phyloP scores from a whole-genome alignment of 2,797 vertebrate species.

The Bufotes viridis region DNA sequence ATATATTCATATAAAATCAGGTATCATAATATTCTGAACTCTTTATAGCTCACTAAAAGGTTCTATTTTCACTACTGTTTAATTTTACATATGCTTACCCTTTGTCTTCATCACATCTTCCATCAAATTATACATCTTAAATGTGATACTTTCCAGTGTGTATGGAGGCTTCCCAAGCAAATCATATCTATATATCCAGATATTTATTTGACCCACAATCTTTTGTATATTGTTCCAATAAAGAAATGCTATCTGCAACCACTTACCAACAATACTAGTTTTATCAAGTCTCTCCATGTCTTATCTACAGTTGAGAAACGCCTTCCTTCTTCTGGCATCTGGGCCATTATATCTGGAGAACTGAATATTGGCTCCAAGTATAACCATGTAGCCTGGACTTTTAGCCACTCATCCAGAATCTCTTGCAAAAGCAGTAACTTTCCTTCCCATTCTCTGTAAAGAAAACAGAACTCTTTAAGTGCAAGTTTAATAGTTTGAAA shows the following conservation, averaged over 20 bases:
- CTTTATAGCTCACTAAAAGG: not conserved
- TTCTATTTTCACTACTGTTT: not conserved
- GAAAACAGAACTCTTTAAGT: not conserved
- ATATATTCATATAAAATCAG: not conserved
- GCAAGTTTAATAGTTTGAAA: not conserved
- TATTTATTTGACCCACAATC: not conserved
- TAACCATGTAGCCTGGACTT: conserved; percentile 88
- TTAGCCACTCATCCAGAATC: conserved; percentile 88
- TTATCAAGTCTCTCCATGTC: conserved; percentile 85
- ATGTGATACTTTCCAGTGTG: not conserved
- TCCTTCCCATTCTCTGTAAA: conserved; percentile 82
- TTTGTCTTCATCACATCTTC: not conserved
- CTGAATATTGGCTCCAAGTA: conserved; percentile 90
- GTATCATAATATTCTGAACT: not conserved
- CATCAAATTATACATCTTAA: not conserved
- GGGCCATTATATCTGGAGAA: conserved; percentile 88
- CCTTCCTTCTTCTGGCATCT: conserved; percentile 88
- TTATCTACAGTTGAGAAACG: conserved; percentile 83
- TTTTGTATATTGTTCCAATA: not conserved
- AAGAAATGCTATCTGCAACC: not conserved
- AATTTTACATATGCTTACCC: not conserved
- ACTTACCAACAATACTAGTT: conserved; percentile 77
- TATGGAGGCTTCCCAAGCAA: not conserved
- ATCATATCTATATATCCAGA: not conserved
- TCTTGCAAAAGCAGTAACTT: conserved; percentile 87